Percentiles rank a stretch among this genome's conserved stretches.
Evolutionary conservation across 2,113 vertebrate genomes (phyloP).

Genomic region (Eulemur macaco): DNA sequence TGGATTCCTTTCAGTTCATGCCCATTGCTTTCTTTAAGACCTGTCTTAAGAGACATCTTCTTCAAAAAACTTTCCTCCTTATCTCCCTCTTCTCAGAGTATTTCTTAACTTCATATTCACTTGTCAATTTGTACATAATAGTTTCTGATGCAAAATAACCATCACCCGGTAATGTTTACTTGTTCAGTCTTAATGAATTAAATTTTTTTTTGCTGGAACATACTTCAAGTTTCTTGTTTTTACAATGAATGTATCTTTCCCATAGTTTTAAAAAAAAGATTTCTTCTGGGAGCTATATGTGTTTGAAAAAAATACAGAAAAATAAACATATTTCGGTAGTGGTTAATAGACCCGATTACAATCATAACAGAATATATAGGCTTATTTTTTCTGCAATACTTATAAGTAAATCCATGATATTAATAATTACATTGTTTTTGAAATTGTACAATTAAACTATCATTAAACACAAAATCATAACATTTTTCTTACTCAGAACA

Average conservation of each 20-base stretch:
- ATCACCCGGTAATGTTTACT: neutral
- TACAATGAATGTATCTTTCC: neutral
- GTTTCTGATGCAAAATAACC: neutral
- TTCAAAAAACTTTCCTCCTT: neutral
- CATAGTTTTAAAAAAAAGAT: neutral
- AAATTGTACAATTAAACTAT: neutral
- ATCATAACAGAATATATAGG: neutral
- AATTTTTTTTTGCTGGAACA: neutral
- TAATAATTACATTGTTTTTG: neutral
- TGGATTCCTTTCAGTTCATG: neutral
- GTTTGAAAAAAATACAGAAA: neutral
- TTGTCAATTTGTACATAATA: neutral
- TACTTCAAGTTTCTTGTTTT: constrained; percentile 36
- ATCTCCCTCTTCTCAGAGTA: neutral
- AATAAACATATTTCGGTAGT: constrained; percentile 11
- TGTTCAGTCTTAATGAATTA: neutral
- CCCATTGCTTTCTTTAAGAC: neutral
- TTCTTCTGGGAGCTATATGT: neutral
- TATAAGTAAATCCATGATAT: neutral
- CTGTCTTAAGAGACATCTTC: neutral
- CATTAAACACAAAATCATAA: constrained; percentile 15
- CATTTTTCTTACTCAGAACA: neutral
- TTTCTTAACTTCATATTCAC: neutral
- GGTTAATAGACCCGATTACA: neutral
- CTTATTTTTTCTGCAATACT: constrained; percentile 15